These are phyloP conservation scores for Phytoseiulus persimilis DNA, from an alignment of 2,888 invertebrate species.

Conservation along the genomic window DNA sequence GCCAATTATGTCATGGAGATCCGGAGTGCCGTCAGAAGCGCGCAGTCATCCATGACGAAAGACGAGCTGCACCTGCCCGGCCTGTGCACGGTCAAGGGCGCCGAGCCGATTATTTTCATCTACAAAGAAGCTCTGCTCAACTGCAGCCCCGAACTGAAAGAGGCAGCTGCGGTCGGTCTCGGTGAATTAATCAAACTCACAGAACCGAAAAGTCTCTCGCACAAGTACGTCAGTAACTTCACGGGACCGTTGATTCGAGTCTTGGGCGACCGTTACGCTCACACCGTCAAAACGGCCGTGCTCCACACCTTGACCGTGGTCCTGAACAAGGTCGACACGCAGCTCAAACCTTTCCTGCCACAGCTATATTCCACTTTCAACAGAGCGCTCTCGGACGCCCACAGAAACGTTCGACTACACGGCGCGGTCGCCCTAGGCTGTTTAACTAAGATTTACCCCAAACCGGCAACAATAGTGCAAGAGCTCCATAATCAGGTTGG, in stretches of 20 bases:
- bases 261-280: conserved; percentile 85
- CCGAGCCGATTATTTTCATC: conserved; percentile 29
- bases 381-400: conserved; percentile 83
- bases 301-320: conserved; percentile 83
- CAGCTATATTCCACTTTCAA: conserved; percentile 97
- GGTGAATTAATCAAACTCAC: conserved; percentile 74
- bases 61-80: conserved; percentile 25
- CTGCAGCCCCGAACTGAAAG: conserved; percentile 89
- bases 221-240: conserved; percentile 90
- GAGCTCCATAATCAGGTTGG: conserved; percentile 29
- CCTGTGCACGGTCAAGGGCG: conserved; percentile 34
- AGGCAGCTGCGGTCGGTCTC: conserved; percentile 83
- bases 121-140: conserved; percentile 75
- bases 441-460: conserved; percentile 37
- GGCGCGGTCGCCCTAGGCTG: conserved; percentile 73
- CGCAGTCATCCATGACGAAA: conserved; percentile 1
- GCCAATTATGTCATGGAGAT: conserved; percentile 48
- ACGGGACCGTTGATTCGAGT: conserved; percentile 96
- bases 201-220: conserved; percentile 68
- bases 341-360: conserved; percentile 94
- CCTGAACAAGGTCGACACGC: conserved; percentile 82
- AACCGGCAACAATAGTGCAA: conserved; percentile 21
- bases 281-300: conserved; percentile 89
- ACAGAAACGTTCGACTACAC: conserved; percentile 75
- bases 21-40: conserved; percentile 25